A percentile compares a stretch with the other conserved stretches of the same genome.
Conservation (phyloP, 2,113 vertebrate species). For the Gallinago jamesoni region DNA sequence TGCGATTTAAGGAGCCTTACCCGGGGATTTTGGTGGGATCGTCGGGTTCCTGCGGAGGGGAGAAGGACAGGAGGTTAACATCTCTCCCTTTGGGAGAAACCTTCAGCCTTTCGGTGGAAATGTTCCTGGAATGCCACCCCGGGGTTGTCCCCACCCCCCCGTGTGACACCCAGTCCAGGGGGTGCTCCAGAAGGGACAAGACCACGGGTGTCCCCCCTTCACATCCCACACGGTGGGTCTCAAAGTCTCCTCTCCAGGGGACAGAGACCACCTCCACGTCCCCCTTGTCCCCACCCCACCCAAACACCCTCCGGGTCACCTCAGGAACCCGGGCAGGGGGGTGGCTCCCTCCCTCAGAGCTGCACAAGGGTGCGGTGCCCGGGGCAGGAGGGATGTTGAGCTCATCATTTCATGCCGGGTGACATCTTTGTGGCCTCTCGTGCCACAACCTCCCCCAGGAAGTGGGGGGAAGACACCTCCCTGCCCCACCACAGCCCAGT, state of each 20-base stretch:
- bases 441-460: neutral
- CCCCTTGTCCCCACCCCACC: neutral
- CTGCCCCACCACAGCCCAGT: neutral
- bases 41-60: slow-evolving; percentile 75
- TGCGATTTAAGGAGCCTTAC: slow-evolving; percentile 39
- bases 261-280: neutral
- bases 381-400: neutral
- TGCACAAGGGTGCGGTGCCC: rapidly evolving
- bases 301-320: neutral
- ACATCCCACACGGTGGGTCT: rapidly evolving
- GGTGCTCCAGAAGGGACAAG: neutral
- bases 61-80: neutral
- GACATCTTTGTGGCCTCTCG: neutral
- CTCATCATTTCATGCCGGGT: rapidly evolving
- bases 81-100: neutral
- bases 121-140: neutral
- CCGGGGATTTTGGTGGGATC: slow-evolving; percentile 50
- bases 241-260: neutral
- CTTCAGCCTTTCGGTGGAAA: rapidly evolving
- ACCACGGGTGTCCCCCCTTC: neutral
- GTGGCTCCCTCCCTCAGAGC: neutral
- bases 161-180: rapidly evolving
- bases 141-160: rapidly evolving
- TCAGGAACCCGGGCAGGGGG: neutral
- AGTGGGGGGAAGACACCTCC: neutral